Base-by-base conservation (phyloP, 2,797 vertebrate genomes). In the Gallirallus australis region DNA sequence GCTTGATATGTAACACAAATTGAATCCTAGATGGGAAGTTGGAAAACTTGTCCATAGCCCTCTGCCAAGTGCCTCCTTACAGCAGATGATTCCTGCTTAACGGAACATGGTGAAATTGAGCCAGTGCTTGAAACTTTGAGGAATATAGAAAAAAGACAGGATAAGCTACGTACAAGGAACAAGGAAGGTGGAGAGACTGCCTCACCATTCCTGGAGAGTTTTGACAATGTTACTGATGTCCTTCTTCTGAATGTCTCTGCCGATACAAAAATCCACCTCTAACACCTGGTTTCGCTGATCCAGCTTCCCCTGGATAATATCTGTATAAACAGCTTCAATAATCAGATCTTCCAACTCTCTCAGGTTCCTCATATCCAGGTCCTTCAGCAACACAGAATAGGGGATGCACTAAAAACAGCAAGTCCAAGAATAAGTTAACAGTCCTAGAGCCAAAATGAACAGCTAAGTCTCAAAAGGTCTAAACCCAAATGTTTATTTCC, bases 271-370 rank as follows among this genome's bases (percentile, higher is more conserved):
- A 97, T 99, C 99, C 90, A 99, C 99, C 94, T 99, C 99, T 84
- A 99, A 98, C 97, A 99, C 98, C 97, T 99, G 99, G 97, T 99
- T 99, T 96, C 99, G 98, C 97, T 99, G 99, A 97, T 99, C 99
- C 97, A 99, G 85, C 95, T 99, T 99, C 83, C 99, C 99, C 96
- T 99, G 99, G 98, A 99, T 99, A 98, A 99, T 99, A 97, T 99
- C 99, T 57, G 99, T 99, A 98, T 99, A 99, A 96, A 99, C 98
- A 0, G 99, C 99, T 93, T 99, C 99, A 30, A 99, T 99, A 96
- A 99, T 99, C 96, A 99, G 98, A 97, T 99, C 99, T 97, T 99
- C 99, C 94, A 99, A 86, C 97, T 99, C 99, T 50, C 99, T 99
- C 96, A 99, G 99, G 86, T 99, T 99, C 98, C 99, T 99, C 98